Conservation (phyloP, 2,113 vertebrate species). For the Tachuris rubrigastra region DNA sequence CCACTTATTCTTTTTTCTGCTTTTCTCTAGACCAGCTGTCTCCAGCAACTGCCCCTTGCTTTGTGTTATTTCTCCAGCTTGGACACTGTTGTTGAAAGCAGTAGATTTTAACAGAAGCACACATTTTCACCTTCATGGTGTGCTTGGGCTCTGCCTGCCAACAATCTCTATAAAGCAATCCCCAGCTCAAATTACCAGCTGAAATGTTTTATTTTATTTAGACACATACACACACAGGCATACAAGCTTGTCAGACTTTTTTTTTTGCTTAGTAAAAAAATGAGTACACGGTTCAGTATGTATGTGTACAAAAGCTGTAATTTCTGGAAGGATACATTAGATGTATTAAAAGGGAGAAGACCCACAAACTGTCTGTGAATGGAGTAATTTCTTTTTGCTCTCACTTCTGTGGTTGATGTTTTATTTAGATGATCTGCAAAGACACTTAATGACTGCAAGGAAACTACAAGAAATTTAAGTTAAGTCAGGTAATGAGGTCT, state of each 20-base stretch:
- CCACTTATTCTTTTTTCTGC: not conserved
- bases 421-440: not conserved
- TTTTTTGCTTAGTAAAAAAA: not conserved
- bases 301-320: not conserved
- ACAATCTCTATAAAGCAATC: not conserved
- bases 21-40: not conserved
- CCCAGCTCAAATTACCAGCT: not conserved
- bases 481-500: not conserved
- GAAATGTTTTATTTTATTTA: not conserved
- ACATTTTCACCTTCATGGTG: not conserved
- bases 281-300: not conserved
- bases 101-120: not conserved
- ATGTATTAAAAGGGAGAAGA: not conserved
- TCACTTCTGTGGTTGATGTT: not conserved
- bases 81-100: not conserved
- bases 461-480: not conserved
- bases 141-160: not conserved
- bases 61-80: not conserved
- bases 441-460: not conserved
- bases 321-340: not conserved
- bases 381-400: not conserved
- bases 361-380: fast-evolving
- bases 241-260: not conserved
- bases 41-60: not conserved
- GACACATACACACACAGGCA: not conserved